A percentile compares a stretch with the other conserved stretches of the same genome.
phyloP scores from a whole-genome alignment of 1,140 invertebrate species.

The Panagrolaimus sp. region DNA sequence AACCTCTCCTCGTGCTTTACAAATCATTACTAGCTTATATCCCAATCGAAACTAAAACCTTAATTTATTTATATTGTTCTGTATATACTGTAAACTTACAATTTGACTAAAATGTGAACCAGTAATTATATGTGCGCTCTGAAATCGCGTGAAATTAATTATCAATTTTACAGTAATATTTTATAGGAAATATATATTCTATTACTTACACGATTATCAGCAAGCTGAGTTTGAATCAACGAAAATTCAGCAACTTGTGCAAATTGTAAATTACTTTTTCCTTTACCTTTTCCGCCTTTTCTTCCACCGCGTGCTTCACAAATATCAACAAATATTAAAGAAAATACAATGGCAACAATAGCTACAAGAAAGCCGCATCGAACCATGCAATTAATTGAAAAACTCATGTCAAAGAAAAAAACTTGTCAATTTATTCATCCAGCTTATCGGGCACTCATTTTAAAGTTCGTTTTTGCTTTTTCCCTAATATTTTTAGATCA shows the following conservation, averaged over 20 bases:
- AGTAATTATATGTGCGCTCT: constrained; percentile 56
- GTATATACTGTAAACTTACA: neutral
- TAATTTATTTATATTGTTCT: no score
- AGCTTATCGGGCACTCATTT: constrained; percentile 1
- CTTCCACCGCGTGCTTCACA: constrained; percentile 43
- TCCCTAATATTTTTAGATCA: neutral
- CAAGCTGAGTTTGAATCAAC: constrained; percentile 45
- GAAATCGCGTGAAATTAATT: neutral
- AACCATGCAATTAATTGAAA: constrained; percentile 4
- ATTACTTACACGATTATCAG: constrained; percentile 54
- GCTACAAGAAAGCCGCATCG: neutral
- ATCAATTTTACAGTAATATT: neutral
- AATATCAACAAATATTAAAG: constrained; percentile 7
- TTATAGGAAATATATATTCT: neutral
- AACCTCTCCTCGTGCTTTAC: constrained; percentile 42
- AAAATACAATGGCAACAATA: neutral
- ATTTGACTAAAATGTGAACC: constrained; percentile 54
- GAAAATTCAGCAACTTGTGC: constrained; percentile 58
- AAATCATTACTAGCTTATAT: constrained; percentile 54
- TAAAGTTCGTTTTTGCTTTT: neutral
- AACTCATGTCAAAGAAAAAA: constrained; percentile 3
- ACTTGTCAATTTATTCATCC: constrained; percentile 7
- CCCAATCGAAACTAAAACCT: constrained; percentile 45
- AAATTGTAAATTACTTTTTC: constrained; percentile 56
- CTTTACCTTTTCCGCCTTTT: constrained; percentile 55